Percentiles rank a stretch among this genome's conserved stretches.
Conservation (phyloP, 2,888 invertebrate species). For the Parthenolecanium corni region DNA sequence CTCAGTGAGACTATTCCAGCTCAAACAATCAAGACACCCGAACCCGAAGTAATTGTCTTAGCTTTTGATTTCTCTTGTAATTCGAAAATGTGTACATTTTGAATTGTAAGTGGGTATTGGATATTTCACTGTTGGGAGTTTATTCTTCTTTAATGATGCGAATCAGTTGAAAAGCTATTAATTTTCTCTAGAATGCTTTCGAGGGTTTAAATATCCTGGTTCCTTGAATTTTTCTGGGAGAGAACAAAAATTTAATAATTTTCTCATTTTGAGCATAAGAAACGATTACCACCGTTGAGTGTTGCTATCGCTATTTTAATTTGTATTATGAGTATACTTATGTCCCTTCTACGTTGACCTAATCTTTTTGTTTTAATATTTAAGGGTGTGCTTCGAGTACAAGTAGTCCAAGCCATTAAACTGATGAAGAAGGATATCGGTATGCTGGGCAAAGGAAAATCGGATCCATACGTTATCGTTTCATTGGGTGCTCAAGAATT, state of each 20-base stretch:
- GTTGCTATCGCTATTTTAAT: too few relatives aligned
- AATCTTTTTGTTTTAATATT: constrained; percentile 33
- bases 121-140: too few relatives aligned
- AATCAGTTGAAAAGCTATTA: too few relatives aligned
- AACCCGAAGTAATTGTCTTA: constrained; percentile 62
- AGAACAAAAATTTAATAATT: too few relatives aligned
- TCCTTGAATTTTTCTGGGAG: too few relatives aligned
- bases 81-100: neutral
- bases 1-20: constrained; percentile 75
- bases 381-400: constrained; percentile 86
- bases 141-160: too few relatives aligned
- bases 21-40: constrained; percentile 70
- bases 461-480: constrained; percentile 89
- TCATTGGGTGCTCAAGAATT: constrained; percentile 88
- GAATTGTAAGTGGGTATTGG: neutral
- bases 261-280: too few relatives aligned
- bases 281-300: too few relatives aligned
- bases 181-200: too few relatives aligned
- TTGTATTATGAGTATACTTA: too few relatives aligned
- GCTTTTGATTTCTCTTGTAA: neutral
- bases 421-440: constrained; percentile 93
- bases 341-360: too few relatives aligned
- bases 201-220: too few relatives aligned
- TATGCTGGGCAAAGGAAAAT: constrained; percentile 85
- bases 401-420: constrained; percentile 88